These are phyloP conservation scores for Danaus plexippus DNA, from an alignment of 1,140 invertebrate genomes.

Conservation along the genomic window DNA sequence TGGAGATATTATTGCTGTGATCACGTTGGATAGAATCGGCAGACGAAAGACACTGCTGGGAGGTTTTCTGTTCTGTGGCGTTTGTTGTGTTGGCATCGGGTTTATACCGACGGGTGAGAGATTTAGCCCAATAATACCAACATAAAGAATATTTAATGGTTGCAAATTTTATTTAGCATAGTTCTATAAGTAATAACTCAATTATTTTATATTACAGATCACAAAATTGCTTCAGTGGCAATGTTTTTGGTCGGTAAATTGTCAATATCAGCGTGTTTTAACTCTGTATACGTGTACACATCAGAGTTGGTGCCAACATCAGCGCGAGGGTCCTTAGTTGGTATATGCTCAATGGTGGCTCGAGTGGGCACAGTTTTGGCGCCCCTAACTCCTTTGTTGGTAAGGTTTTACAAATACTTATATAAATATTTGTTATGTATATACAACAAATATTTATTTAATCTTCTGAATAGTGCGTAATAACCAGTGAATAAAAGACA, in stretches of 20 bases:
- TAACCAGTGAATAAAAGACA: too few relatives aligned
- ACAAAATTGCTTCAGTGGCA: constrained; percentile 5
- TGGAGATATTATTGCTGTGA: constrained; percentile 17
- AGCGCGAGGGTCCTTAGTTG: constrained; percentile 13
- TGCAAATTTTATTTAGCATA: not conserved
- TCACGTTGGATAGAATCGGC: constrained; percentile 19
- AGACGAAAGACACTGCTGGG: constrained; percentile 14
- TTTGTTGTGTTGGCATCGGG: constrained; percentile 13
- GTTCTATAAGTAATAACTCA: not conserved
- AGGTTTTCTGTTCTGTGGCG: constrained; percentile 11
- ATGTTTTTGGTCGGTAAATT: constrained; percentile 21
- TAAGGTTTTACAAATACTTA: too few relatives aligned
- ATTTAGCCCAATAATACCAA: not conserved
- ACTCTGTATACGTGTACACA: constrained; percentile 17
- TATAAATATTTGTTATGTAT: too few relatives aligned
- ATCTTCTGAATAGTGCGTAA: too few relatives aligned
- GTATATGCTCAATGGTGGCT: constrained; percentile 14
- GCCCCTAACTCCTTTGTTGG: too few relatives aligned
- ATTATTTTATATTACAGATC: constrained; percentile 11
- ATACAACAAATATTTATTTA: too few relatives aligned
- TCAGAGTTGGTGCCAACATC: constrained; percentile 19
- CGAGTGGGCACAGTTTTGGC: constrained; percentile 1
- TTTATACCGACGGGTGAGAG: constrained; percentile 15
- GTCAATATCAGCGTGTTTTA: constrained; percentile 19
- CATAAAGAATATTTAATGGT: not conserved